These are phyloP conservation scores for Ancistrus triradiatus DNA, from an alignment of 2,113 vertebrate genomes.

Conservation along the genomic window DNA sequence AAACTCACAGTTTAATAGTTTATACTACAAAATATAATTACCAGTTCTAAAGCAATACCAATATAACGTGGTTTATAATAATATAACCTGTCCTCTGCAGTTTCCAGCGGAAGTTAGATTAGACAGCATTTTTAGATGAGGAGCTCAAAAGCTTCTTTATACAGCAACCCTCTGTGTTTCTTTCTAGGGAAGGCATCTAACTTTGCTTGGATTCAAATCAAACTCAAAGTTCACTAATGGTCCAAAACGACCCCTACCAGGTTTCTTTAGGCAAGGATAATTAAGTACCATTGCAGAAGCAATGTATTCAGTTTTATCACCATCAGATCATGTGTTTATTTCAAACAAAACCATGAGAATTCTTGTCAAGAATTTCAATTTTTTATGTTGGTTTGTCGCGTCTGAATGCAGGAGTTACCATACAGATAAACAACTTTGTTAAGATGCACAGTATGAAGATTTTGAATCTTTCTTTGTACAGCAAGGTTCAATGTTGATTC, in stretches of 20 bases:
- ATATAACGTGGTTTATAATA: too few relatives aligned
- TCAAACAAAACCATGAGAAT: slow-evolving; percentile 35
- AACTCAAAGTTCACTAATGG: too few relatives aligned
- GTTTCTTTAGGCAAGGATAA: slow-evolving; percentile 37
- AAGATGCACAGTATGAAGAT: slow-evolving; percentile 16
- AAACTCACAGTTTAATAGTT: too few relatives aligned
- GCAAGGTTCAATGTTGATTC: not conserved
- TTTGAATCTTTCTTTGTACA: slow-evolving; percentile 1
- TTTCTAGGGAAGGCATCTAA: too few relatives aligned
- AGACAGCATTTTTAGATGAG: too few relatives aligned
- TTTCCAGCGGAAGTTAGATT: too few relatives aligned
- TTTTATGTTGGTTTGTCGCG: slow-evolving; percentile 2
- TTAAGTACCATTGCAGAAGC: slow-evolving; percentile 23
- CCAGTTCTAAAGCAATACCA: too few relatives aligned
- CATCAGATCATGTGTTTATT: slow-evolving; percentile 32
- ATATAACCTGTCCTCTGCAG: too few relatives aligned
- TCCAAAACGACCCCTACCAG: slow-evolving; percentile 21
- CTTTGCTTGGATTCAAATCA: too few relatives aligned
- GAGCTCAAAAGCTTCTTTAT: too few relatives aligned
- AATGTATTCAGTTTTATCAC: slow-evolving; percentile 22
- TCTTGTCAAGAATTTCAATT: slow-evolving; percentile 42
- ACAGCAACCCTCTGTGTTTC: too few relatives aligned
- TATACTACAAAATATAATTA: too few relatives aligned
- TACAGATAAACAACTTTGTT: not conserved
- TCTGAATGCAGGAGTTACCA: not conserved